A percentile compares a stretch with the other conserved stretches of the same genome.
phyloP scores from a whole-genome alignment of 2,113 vertebrate species.

The Lophura nycthemera region DNA sequence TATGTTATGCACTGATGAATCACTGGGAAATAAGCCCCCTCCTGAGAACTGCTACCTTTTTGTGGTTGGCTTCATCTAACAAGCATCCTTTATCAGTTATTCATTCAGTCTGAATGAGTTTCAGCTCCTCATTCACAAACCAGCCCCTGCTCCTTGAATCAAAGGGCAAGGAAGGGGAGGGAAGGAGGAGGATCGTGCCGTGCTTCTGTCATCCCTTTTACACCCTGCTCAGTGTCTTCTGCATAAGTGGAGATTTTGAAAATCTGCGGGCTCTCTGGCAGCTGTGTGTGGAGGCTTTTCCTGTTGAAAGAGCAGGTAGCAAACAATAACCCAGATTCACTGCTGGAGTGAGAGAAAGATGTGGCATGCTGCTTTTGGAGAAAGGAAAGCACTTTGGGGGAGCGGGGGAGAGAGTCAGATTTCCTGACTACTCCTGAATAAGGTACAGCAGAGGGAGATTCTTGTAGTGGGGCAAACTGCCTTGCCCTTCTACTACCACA shows the following conservation, averaged over 20 bases:
- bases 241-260: conserved; percentile 48
- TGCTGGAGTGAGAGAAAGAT: neutral
- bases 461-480: neutral
- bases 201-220: conserved; percentile 29
- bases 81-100: conserved; percentile 31
- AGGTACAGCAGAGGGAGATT: neutral
- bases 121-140: conserved; percentile 67
- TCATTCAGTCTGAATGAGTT: conserved; percentile 40
- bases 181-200: conserved; percentile 33
- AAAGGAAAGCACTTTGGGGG: neutral
- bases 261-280: conserved; percentile 38
- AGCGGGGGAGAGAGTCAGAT: neutral
- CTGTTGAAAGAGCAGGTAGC: conserved; percentile 41
- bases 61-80: neutral
- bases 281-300: neutral
- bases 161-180: conserved; percentile 11
- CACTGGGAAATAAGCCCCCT: conserved; percentile 33
- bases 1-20: conserved; percentile 30
- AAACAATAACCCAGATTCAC: neutral
- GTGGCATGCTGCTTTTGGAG: neutral
- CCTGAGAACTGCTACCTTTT: conserved; percentile 36
- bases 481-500: neutral
- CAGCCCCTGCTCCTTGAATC: conserved; percentile 53
- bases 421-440: conserved; percentile 3
- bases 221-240: neutral